Conservation (phyloP, 1,140 invertebrate genomes). For the Caenorhabditis brenneri region DNA sequence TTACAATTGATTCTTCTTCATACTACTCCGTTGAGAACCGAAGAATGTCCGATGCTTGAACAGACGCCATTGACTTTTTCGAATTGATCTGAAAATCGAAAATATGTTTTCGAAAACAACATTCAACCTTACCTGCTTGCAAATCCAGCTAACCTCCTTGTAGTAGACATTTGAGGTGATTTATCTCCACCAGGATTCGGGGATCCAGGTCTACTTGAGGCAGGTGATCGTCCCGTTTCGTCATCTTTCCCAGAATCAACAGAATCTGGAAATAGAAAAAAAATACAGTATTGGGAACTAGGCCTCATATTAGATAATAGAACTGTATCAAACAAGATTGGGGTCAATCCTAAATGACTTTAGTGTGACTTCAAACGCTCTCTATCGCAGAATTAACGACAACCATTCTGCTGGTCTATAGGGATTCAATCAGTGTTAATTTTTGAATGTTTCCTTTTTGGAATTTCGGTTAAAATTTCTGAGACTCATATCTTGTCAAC, state of each 20-base stretch:
- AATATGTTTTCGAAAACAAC: too few relatives aligned
- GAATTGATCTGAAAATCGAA: constrained; percentile 52
- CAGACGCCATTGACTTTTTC: constrained; percentile 50
- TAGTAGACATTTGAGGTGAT: constrained; percentile 14
- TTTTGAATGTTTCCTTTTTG: too few relatives aligned
- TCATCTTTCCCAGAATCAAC: constrained; percentile 27
- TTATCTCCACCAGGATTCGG: constrained; percentile 19
- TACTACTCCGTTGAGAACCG: constrained; percentile 37
- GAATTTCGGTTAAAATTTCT: too few relatives aligned
- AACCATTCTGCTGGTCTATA: too few relatives aligned
- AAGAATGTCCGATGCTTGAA: constrained; percentile 52
- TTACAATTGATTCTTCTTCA: constrained; percentile 50
- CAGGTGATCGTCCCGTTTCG: constrained; percentile 18
- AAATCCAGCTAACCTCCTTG: not conserved
- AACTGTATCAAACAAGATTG: too few relatives aligned
- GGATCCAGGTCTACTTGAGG: constrained; percentile 2
- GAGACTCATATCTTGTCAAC: too few relatives aligned
- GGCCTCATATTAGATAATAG: too few relatives aligned
- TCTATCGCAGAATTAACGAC: too few relatives aligned
- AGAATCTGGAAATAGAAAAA: not conserved
- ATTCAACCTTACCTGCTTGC: constrained; percentile 13
- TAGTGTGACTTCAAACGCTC: too few relatives aligned
- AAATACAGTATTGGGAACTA: not conserved
- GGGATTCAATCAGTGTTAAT: too few relatives aligned
- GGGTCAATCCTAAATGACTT: too few relatives aligned